Evolutionary conservation across 2,113 vertebrate genomes (phyloP).

Genomic region (Grus americana): DNA sequence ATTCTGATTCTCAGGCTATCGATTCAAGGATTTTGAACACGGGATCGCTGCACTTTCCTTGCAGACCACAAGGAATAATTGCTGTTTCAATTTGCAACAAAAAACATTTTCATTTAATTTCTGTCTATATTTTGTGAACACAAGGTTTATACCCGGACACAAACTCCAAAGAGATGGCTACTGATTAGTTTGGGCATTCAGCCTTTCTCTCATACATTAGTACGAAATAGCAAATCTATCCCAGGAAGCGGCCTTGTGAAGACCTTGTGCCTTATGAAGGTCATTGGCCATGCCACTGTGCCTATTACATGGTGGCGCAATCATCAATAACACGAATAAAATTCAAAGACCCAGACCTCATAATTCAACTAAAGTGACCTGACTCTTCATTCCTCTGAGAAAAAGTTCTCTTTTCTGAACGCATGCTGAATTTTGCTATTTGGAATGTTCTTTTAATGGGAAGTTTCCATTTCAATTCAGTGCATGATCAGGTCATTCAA

Average conservation of each 20-base stretch:
- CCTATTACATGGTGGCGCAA: neutral
- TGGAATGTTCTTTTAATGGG: neutral
- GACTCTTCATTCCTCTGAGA: neutral
- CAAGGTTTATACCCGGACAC: neutral
- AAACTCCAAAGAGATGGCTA: neutral
- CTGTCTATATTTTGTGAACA: neutral
- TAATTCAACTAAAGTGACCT: neutral
- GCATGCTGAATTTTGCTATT: neutral
- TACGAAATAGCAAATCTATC: neutral
- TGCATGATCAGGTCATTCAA: neutral
- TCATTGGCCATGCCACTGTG: neutral
- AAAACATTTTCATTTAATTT: neutral
- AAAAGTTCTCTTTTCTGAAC: neutral
- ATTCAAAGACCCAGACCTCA: neutral
- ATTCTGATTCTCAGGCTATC: neutral
- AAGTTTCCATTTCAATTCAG: neutral
- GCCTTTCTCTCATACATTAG: neutral
- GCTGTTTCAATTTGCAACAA: neutral
- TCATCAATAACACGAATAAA: neutral
- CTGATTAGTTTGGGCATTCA: neutral
- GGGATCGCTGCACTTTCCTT: neutral
- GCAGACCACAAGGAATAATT: neutral
- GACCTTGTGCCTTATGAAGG: neutral
- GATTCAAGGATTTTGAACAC: neutral
- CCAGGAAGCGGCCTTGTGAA: neutral